phyloP scores from a whole-genome alignment of 2,888 invertebrate species.

The Drosophila lacicola region DNA sequence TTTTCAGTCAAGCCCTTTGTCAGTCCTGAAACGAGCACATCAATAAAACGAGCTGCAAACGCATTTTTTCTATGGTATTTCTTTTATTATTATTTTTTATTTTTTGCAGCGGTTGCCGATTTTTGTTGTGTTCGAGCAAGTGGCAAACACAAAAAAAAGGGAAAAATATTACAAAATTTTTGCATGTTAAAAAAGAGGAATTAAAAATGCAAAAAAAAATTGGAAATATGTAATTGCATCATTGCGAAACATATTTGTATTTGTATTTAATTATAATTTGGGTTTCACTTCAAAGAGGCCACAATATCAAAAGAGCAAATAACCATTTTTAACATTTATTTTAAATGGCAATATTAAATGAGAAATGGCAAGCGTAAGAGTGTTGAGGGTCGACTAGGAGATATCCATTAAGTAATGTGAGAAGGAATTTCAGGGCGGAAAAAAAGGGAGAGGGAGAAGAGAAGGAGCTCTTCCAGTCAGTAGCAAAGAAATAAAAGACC shows the following conservation, averaged over 20 bases:
- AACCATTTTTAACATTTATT: not conserved
- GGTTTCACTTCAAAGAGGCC: constrained; percentile 13
- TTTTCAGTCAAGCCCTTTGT: constrained; percentile 68
- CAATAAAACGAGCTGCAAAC: constrained; percentile 64
- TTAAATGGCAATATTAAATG: not conserved
- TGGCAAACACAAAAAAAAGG: constrained; percentile 11
- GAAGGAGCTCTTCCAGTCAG: not conserved
- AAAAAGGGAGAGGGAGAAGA: not conserved
- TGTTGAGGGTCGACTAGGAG: no score
- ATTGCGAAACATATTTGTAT: constrained; percentile 25
- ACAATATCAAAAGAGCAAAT: constrained; percentile 10
- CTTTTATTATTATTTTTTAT: constrained; percentile 14
- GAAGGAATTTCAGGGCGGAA: no score
- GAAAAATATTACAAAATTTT: constrained; percentile 24
- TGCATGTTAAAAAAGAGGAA: constrained; percentile 50
- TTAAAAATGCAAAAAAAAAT: constrained; percentile 21
- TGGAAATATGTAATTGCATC: constrained; percentile 39
- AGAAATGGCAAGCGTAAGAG: not conserved
- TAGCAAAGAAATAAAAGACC: no score
- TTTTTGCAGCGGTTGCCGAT: not conserved
- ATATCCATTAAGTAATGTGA: no score
- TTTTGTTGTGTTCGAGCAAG: constrained; percentile 26
- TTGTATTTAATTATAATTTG: constrained; percentile 32
- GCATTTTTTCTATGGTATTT: constrained; percentile 44
- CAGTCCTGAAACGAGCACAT: constrained; percentile 49